Percentiles rank a stretch among this genome's conserved stretches.
Evolutionary conservation across 1,140 invertebrate species (phyloP).

Genomic region (Drosophila simulans): DNA sequence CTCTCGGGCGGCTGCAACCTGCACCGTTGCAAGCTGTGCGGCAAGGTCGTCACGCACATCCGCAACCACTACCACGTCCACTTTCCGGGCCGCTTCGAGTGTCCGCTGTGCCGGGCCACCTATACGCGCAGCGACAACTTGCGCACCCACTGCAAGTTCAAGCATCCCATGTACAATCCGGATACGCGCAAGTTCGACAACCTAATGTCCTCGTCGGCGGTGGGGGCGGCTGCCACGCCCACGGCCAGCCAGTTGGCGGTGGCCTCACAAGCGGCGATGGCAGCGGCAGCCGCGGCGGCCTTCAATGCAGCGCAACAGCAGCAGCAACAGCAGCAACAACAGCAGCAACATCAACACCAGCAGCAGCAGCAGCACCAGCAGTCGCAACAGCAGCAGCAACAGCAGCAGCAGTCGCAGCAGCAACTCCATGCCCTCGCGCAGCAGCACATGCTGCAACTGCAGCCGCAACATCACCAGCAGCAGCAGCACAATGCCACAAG

Average conservation of each 20-base stretch:
- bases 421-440: constrained; percentile 84
- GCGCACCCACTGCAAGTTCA: constrained; percentile 94
- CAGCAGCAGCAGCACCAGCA: constrained; percentile 84
- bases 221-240: constrained; percentile 86
- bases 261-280: constrained; percentile 74
- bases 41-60: constrained; percentile 95
- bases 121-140: constrained; percentile 95
- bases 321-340: constrained; percentile 64
- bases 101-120: constrained; percentile 93
- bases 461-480: constrained; percentile 74
- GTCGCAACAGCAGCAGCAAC: constrained; percentile 46
- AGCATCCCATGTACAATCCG: constrained; percentile 91
- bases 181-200: constrained; percentile 93
- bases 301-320: constrained; percentile 72
- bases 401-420: constrained; percentile 70
- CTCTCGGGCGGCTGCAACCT: constrained; percentile 94
- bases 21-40: constrained; percentile 95
- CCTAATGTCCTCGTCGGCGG: constrained; percentile 85
- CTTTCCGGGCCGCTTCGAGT: constrained; percentile 94
- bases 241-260: constrained; percentile 80
- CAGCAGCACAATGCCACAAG: constrained; percentile 79
- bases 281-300: constrained; percentile 79
- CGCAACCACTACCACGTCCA: constrained; percentile 96
- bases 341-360: constrained; percentile 60
- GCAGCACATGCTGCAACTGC: constrained; percentile 70